Base-by-base conservation (phyloP, 2,113 vertebrate species). In the Apteryx mantelli region DNA sequence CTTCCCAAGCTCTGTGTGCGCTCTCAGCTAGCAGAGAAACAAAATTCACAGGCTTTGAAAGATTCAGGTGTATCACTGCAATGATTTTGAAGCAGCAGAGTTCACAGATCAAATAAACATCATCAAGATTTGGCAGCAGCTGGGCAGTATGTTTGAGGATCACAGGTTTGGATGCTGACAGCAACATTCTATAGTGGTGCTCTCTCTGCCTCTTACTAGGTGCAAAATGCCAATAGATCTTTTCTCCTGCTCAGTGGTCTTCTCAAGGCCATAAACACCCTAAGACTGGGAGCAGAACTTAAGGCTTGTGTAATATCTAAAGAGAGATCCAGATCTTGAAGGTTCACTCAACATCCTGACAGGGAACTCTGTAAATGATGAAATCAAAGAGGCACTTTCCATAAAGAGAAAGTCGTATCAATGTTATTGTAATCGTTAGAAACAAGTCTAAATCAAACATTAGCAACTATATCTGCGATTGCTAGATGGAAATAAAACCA, bases 11-110 rank as follows among this genome's bases (percentile, higher is more conserved):
- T 66, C 22, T 1, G 1, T 34, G 13, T 40, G 20, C n/a, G 89
- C 15, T 58, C 24, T 71, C 28, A 70, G 25, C 7, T 36, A 64
- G 22, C 8, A 88, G 58, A 38, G 16, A 46, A 14, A 50, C 18
- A 68, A 1, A 0, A 32, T 16, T 56, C 56, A 63, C 8, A 15
- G 78, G 30, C 30, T 42, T 61, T 48, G 60, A 53, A 58, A 90
- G 5, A 14, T 46, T 28, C 7, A 20, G 5, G 7, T 17, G 16
- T 40, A 36, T 70, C 1, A 0, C 9, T 26, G 7, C 0, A 2
- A 6, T 22, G 6, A 19, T 60, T 82, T 63, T 42, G 44, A 82
- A 82, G 38, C 6, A 73, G 13, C 7, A 1, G 1, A 78, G 21
- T 1, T 69, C 52, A 17, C 14, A 38, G 5, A 8, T 68, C 25